Percentiles rank a stretch among this genome's conserved stretches.
phyloP scores from a whole-genome alignment of 2,797 vertebrate species.

The Ibycter americanus region DNA sequence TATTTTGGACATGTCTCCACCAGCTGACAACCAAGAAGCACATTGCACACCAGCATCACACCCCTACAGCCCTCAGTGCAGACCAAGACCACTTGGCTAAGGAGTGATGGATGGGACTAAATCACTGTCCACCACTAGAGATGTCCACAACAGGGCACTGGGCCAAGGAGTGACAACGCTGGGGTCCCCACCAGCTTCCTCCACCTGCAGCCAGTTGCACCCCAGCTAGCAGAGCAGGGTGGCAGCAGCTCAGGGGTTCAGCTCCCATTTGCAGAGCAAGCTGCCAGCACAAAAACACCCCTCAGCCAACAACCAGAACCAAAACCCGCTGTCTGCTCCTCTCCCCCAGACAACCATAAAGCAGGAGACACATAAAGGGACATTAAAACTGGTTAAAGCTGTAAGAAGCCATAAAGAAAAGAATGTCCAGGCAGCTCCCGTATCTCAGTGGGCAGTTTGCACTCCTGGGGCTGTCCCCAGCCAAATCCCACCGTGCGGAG shows the following conservation, averaged over 20 bases:
- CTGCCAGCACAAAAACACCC: background rate
- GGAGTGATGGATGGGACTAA: background rate
- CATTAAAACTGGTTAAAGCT: background rate
- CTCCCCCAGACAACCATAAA: background rate
- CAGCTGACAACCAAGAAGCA: background rate
- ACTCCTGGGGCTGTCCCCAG: background rate
- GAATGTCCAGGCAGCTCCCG: background rate
- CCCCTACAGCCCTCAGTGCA: background rate
- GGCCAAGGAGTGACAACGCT: background rate
- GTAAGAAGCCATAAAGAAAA: background rate
- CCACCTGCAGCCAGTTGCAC: accelerated
- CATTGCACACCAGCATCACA: background rate
- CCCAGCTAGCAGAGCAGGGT: accelerated
- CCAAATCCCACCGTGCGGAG: background rate
- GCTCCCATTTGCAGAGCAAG: accelerated
- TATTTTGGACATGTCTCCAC: background rate
- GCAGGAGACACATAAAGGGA: background rate
- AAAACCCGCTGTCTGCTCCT: background rate
- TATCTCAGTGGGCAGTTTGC: background rate
- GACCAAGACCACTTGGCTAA: background rate
- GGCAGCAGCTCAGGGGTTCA: background rate
- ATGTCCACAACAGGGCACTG: background rate
- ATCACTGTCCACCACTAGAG: background rate
- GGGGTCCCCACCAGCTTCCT: background rate
- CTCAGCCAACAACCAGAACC: background rate